Evolutionary conservation across 2,888 invertebrate species (phyloP).

Genomic region (Cheilosia urbana): DNA sequence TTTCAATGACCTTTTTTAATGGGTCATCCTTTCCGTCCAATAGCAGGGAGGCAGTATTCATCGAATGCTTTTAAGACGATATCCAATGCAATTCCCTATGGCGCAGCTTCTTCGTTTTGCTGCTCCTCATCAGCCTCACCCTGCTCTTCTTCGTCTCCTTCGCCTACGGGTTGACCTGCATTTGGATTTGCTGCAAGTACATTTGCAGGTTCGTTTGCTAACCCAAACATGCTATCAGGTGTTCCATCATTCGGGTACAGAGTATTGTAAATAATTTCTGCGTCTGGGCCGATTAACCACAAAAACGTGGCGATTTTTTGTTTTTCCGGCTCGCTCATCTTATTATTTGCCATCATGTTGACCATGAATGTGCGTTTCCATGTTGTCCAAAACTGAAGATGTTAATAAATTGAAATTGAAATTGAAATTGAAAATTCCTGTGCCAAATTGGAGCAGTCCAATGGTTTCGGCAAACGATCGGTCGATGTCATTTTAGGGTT

Average conservation of each 20-base stretch:
- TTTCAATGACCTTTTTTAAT: conserved; percentile 65
- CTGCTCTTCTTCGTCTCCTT: not conserved
- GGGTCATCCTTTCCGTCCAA: conserved; percentile 65
- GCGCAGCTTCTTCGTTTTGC: no score
- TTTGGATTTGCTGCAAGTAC: not conserved
- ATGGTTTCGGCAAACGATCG: not conserved
- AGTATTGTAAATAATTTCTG: conserved; percentile 46
- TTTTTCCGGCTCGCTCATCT: conserved; percentile 16
- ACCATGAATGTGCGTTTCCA: conserved; percentile 52
- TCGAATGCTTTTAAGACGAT: conserved; percentile 22
- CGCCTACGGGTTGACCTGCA: not conserved
- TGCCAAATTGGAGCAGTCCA: conserved; percentile 52
- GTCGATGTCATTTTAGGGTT: no score
- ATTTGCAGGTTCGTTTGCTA: not conserved
- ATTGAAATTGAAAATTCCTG: no score
- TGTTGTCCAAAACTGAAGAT: no score
- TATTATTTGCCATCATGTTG: conserved; percentile 46
- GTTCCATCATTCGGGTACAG: conserved; percentile 38
- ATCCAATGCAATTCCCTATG: no score
- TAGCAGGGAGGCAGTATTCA: conserved; percentile 53
- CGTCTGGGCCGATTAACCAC: conserved; percentile 47
- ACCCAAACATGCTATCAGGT: not conserved
- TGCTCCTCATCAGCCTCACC: not conserved
- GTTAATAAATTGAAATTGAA: no score
- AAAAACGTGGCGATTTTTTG: conserved; percentile 46